Conservation (phyloP, 2,888 invertebrate species). For the Tinea pellionella region DNA sequence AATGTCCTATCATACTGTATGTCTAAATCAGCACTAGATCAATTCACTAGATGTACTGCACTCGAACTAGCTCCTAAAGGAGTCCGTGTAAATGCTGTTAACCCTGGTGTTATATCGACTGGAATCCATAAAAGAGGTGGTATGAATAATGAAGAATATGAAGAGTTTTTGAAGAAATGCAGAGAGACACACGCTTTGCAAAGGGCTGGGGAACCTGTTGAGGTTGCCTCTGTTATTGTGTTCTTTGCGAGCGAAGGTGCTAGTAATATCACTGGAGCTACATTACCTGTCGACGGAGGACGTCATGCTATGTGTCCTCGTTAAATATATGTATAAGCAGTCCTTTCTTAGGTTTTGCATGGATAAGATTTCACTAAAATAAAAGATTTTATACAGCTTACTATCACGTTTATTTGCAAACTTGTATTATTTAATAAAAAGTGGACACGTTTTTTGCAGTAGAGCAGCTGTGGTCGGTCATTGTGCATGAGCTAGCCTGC, state of each 20-base stretch:
- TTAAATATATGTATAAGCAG: constrained; percentile 43
- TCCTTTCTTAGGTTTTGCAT: too few relatives aligned
- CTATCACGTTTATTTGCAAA: too few relatives aligned
- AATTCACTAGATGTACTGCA: constrained; percentile 91
- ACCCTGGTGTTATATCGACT: constrained; percentile 93
- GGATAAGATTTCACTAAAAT: background rate
- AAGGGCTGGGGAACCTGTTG: constrained; percentile 82
- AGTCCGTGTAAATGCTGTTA: constrained; percentile 90
- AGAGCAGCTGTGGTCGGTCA: too few relatives aligned
- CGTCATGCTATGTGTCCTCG: constrained; percentile 88
- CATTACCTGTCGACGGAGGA: constrained; percentile 89
- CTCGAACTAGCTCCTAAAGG: constrained; percentile 82
- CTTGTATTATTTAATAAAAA: too few relatives aligned
- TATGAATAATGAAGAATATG: constrained; percentile 82
- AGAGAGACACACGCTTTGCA: constrained; percentile 91
- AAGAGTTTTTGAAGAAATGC: constrained; percentile 82
- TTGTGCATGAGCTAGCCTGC: too few relatives aligned
- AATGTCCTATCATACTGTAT: constrained; percentile 91
- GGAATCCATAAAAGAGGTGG: constrained; percentile 86
- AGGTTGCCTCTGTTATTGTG: constrained; percentile 88
- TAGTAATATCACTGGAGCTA: constrained; percentile 87
- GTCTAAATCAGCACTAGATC: constrained; percentile 94
- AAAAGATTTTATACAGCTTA: too few relatives aligned
- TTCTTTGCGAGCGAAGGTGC: constrained; percentile 89
- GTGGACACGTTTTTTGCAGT: too few relatives aligned